Conservation (phyloP, 2,888 invertebrate species). For the Tetragnatha montana region DNA sequence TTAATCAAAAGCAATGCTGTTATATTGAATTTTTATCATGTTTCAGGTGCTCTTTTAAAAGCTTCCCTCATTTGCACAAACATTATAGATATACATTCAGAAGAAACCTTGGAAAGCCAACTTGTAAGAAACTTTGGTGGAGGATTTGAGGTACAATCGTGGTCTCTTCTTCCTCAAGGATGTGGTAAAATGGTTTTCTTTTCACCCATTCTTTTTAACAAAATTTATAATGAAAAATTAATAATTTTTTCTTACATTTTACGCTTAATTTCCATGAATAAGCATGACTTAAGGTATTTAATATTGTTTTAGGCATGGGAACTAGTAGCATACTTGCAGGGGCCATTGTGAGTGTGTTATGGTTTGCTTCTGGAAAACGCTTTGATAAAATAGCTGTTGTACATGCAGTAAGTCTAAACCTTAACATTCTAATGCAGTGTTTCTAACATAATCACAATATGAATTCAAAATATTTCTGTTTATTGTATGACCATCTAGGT, state of each 20-base stretch:
- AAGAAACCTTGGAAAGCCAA: constrained; percentile 72
- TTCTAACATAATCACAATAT: too few relatives aligned
- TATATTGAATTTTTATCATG: not conserved
- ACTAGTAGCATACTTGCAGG: constrained; percentile 80
- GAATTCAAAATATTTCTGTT: not conserved
- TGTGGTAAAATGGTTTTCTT: constrained; percentile 74
- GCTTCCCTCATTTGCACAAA: constrained; percentile 77
- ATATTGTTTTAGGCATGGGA: constrained; percentile 77
- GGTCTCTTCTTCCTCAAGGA: constrained; percentile 78
- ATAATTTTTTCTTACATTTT: not conserved
- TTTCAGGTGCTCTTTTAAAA: constrained; percentile 77
- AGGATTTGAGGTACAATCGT: constrained; percentile 77
- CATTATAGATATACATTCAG: constrained; percentile 74
- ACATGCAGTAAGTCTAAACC: constrained; percentile 75
- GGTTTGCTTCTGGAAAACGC: constrained; percentile 76
- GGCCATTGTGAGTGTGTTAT: constrained; percentile 77
- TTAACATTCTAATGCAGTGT: too few relatives aligned
- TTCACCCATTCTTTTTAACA: not conserved
- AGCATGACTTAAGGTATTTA: not conserved
- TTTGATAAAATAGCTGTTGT: constrained; percentile 76
- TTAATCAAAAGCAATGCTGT: too few relatives aligned
- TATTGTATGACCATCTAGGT: constrained; percentile 75
- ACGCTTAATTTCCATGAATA: not conserved
- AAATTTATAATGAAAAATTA: not conserved
- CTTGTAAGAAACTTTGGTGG: constrained; percentile 75